These are phyloP conservation scores for Paragorgia papillata DNA, from an alignment of 92 coral and sea anemone species.

Conservation along the genomic window DNA sequence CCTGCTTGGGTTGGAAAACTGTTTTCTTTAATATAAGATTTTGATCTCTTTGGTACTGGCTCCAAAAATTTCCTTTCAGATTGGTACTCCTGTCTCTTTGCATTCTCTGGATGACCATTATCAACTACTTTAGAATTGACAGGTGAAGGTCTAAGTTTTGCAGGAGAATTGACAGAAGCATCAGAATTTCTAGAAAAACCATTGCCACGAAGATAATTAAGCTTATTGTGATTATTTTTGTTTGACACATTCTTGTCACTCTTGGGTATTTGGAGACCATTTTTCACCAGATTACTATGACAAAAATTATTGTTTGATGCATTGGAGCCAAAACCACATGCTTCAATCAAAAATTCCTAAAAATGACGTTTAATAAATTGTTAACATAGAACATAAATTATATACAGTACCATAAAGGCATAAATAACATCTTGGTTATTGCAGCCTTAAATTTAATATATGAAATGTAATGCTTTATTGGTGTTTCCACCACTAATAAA, in stretches of 20 bases:
- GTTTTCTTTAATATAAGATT: background rate
- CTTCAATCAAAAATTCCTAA: background rate
- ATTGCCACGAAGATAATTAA: background rate
- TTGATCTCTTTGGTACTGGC: conserved; percentile 13
- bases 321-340: conserved; percentile 1
- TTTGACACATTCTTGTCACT: background rate
- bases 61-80: background rate
- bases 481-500: no score
- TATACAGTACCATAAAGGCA: no score
- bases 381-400: no score
- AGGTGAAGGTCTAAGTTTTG: conserved; percentile 12
- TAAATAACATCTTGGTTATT: no score
- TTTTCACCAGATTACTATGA: background rate
- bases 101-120: background rate
- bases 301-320: background rate
- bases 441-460: no score
- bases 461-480: no score
- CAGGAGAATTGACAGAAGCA: conserved; percentile 7
- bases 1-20: background rate
- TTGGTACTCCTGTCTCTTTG: background rate
- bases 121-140: background rate
- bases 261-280: background rate
- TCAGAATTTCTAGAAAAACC: background rate
- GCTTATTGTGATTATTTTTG: background rate
- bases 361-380: background rate